Conservation (phyloP, 2,113 vertebrate species). For the Sceloporus tristichus region DNA sequence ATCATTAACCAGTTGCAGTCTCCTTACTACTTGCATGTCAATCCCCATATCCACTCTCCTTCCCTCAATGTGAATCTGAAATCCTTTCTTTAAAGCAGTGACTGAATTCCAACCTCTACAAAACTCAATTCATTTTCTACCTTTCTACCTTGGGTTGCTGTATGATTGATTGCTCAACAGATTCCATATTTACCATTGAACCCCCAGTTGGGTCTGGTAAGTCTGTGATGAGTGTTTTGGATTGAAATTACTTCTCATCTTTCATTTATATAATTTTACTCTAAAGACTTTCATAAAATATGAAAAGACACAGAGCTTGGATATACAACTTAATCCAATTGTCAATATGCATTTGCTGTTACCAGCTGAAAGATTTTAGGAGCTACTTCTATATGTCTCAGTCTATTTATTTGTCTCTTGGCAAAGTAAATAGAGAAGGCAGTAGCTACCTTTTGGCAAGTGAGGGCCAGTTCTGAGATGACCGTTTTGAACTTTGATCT, state of each 20-base stretch:
- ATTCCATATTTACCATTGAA: conserved; percentile 33
- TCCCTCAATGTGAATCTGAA: not conserved
- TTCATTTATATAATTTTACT: conserved; percentile 33
- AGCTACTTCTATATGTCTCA: not conserved
- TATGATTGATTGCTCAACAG: conserved; percentile 23
- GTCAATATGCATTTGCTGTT: conserved; percentile 28
- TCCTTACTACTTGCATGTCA: not conserved
- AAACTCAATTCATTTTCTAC: conserved; percentile 7
- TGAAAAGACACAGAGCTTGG: conserved; percentile 30
- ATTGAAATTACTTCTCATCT: conserved; percentile 5
- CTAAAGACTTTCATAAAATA: conserved; percentile 29
- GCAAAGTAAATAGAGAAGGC: conserved; percentile 10
- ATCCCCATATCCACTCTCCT: not conserved
- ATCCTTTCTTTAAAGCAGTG: not conserved
- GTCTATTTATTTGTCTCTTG: conserved; percentile 19
- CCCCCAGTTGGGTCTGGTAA: not conserved
- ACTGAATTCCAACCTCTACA: conserved; percentile 1
- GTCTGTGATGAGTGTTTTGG: conserved; percentile 11
- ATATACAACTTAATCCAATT: conserved; percentile 20
- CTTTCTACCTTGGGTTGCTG: not conserved
- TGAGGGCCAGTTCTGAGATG: not conserved
- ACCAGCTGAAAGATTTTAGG: conserved; percentile 18
- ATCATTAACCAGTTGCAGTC: not conserved
- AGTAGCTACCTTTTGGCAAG: not conserved
- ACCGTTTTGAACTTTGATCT: not conserved